phyloP scores from a whole-genome alignment of 2,113 vertebrate species.

The Bagarius yarrelli region DNA sequence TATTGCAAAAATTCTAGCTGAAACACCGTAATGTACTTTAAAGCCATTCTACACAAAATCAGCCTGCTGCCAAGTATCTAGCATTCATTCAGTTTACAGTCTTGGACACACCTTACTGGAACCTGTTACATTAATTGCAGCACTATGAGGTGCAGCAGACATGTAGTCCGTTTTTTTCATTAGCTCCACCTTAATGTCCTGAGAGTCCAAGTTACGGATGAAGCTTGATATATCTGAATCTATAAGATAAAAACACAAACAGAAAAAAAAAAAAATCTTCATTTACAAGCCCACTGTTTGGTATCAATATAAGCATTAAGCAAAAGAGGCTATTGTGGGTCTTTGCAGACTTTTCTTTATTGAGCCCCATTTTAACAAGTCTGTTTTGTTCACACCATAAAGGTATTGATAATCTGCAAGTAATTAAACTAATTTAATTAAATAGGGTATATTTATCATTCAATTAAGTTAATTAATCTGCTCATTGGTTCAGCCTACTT shows the following conservation, averaged over 20 bases:
- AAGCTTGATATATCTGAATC: constrained; percentile 79
- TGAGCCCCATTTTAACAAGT: constrained; percentile 14
- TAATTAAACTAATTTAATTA: not conserved
- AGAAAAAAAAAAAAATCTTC: not conserved
- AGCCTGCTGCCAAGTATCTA: not conserved
- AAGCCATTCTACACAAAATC: not conserved
- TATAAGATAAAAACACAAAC: constrained; percentile 51
- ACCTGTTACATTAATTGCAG: constrained; percentile 79
- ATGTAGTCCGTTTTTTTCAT: constrained; percentile 82
- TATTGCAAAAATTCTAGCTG: not conserved
- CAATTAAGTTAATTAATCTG: constrained; percentile 20
- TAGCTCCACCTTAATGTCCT: constrained; percentile 80
- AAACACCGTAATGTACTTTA: not conserved
- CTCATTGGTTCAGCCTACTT: not conserved
- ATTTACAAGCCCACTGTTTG: not conserved
- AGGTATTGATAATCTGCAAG: constrained; percentile 2
- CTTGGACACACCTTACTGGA: constrained; percentile 76
- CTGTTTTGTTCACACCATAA: not conserved
- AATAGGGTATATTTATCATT: not conserved
- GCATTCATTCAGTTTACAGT: not conserved
- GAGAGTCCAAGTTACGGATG: constrained; percentile 76
- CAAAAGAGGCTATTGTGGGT: not conserved
- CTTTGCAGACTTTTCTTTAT: not conserved
- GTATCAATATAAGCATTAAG: not conserved
- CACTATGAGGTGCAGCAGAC: constrained; percentile 84